A percentile compares a stretch with the other conserved stretches of the same genome.
phyloP scores from a whole-genome alignment of 2,888 invertebrate species.

The Ormyrus rosae region DNA sequence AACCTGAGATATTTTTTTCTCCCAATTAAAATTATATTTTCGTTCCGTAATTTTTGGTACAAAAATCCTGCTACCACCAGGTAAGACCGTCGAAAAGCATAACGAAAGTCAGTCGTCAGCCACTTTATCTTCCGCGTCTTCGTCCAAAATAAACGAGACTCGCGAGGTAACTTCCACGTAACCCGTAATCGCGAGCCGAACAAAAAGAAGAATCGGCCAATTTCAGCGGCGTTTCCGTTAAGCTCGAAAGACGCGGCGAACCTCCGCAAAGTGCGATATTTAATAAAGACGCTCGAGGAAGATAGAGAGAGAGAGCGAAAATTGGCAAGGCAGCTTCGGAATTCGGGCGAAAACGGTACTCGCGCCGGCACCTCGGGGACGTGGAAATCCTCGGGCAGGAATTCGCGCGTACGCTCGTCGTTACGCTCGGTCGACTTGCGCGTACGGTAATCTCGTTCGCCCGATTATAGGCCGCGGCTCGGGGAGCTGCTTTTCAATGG shows the following conservation, averaged over 20 bases:
- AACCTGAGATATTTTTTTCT: no score
- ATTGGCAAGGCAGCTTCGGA: slow-evolving; percentile 34
- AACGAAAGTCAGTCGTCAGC: no score
- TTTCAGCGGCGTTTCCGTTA: slow-evolving; percentile 1
- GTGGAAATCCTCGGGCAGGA: slow-evolving; percentile 36
- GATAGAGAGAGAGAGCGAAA: slow-evolving; percentile 12
- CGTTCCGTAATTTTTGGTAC: no score
- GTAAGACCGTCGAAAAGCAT: no score
- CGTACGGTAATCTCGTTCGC: not conserved
- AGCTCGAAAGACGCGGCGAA: no score
- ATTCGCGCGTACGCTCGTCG: slow-evolving; percentile 8
- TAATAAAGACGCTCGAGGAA: not conserved
- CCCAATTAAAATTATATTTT: no score
- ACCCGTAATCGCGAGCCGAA: not conserved
- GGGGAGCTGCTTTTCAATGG: not conserved
- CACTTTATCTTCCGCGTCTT: no score
- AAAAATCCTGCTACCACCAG: no score
- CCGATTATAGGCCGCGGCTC: no score
- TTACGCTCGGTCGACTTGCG: not conserved
- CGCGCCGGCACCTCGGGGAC: slow-evolving; percentile 3
- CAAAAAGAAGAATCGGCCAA: not conserved
- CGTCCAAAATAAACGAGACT: no score
- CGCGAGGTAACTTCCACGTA: not conserved
- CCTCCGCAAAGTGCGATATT: not conserved
- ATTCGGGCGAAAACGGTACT: slow-evolving; percentile 48